A percentile compares a stretch with the other conserved stretches of the same genome.
Conservation (phyloP, 2,888 invertebrate species). For the Fragum fragum region DNA sequence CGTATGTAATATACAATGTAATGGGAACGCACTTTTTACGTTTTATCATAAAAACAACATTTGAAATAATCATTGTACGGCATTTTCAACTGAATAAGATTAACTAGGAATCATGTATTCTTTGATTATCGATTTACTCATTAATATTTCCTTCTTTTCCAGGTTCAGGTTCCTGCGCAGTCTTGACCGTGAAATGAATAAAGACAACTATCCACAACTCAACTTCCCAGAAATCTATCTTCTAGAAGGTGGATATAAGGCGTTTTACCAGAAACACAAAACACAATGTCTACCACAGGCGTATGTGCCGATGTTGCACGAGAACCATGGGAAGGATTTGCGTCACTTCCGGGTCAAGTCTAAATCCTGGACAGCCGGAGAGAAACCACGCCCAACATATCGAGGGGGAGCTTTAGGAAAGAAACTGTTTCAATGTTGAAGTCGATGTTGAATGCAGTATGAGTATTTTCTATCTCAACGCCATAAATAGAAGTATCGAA, state of each 20-base stretch:
- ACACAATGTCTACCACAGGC: conserved; percentile 91
- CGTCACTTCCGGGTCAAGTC: conserved; percentile 92
- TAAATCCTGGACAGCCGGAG: conserved; percentile 89
- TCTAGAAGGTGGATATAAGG: conserved; percentile 95
- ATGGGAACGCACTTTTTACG: too few species aligned
- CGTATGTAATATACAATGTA: too few species aligned
- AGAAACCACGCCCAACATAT: conserved; percentile 29
- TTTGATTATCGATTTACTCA: background rate
- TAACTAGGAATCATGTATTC: too few species aligned
- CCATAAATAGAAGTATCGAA: too few species aligned
- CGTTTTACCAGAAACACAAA: conserved; percentile 90
- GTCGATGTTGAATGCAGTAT: too few species aligned
- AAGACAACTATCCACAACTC: conserved; percentile 93
- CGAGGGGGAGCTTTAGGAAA: background rate
- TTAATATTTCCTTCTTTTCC: conserved; percentile 4
- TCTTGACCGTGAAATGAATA: conserved; percentile 93
- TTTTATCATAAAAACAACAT: too few species aligned
- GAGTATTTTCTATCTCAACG: too few species aligned
- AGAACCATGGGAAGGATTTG: conserved; percentile 91
- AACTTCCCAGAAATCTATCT: conserved; percentile 97
- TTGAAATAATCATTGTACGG: too few species aligned
- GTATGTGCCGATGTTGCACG: conserved; percentile 95
- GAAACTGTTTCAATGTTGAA: conserved; percentile 15
- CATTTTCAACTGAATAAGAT: too few species aligned
- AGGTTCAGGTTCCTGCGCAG: conserved; percentile 94